These are phyloP conservation scores for Poeciliopsis turrubarensis DNA, from an alignment of 2,113 vertebrate genomes.

Conservation along the genomic window DNA sequence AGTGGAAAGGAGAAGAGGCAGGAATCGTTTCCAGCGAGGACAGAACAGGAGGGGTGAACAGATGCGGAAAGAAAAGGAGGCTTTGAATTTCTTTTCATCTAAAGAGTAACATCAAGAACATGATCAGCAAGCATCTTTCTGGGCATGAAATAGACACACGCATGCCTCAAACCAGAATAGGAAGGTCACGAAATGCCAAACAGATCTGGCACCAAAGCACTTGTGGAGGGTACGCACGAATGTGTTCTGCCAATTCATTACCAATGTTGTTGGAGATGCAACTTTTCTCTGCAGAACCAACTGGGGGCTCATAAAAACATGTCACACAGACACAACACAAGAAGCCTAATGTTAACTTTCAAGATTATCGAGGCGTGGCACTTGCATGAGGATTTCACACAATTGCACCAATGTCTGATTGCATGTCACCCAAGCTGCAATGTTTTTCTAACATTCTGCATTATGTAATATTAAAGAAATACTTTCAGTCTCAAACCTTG, in stretches of 20 bases:
- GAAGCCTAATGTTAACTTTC: not conserved
- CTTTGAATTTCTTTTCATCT: conserved; percentile 49
- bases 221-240: conserved; percentile 35
- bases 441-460: too few species aligned
- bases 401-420: too few species aligned
- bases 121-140: conserved; percentile 26
- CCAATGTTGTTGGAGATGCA: conserved; percentile 36
- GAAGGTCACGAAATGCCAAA: conserved; percentile 24
- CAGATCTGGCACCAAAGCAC: conserved; percentile 30
- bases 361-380: too few species aligned
- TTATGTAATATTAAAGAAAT: too few species aligned
- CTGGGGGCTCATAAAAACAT: not conserved
- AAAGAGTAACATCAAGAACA: conserved; percentile 31
- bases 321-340: not conserved
- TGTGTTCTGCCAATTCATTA: conserved; percentile 53
- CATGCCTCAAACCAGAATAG: conserved; percentile 24
- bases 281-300: conserved; percentile 41
- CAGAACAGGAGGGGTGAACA: conserved; percentile 42
- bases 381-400: too few species aligned
- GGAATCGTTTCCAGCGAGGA: conserved; percentile 51
- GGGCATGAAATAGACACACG: conserved; percentile 18
- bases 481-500: not conserved
- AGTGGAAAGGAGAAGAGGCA: conserved; percentile 54
- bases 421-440: too few species aligned
- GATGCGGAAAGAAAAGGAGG: conserved; percentile 53